Evolutionary conservation across 2,797 vertebrate species (phyloP).

Genomic region (Sebastes hubbsi): DNA sequence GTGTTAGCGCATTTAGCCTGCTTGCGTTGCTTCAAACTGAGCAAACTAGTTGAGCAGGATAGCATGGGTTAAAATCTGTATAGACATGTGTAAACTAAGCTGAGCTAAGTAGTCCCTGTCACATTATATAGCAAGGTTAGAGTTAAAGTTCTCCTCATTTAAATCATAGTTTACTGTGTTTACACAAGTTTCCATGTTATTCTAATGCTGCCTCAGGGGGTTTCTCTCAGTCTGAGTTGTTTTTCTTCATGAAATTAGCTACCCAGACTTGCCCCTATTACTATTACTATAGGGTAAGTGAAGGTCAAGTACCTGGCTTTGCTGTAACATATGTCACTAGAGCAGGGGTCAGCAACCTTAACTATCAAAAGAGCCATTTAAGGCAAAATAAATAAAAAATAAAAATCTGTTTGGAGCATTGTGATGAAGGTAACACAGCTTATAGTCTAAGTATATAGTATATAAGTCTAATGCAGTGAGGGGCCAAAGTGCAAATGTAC

Average conservation of each 20-base stretch:
- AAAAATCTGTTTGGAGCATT: too few relatives aligned
- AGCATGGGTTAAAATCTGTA: neutral
- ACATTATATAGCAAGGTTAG: neutral
- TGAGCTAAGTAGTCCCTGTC: neutral
- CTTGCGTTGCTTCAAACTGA: neutral
- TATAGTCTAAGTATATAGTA: too few relatives aligned
- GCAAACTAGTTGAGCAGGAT: slow-evolving; percentile 12
- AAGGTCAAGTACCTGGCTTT: slow-evolving; percentile 40
- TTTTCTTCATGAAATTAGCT: neutral
- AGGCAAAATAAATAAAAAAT: too few relatives aligned
- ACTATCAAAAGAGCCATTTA: too few relatives aligned
- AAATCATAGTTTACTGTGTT: neutral
- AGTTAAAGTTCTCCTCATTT: neutral
- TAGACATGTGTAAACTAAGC: neutral
- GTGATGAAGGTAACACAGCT: too few relatives aligned
- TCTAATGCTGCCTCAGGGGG: neutral
- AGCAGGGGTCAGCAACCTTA: too few relatives aligned
- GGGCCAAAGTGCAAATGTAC: too few relatives aligned
- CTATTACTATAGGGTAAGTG: neutral
- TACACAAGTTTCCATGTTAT: neutral
- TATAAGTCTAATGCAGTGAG: too few relatives aligned
- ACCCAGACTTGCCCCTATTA: neutral
- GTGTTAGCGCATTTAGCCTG: slow-evolving; percentile 51
- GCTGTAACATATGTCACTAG: slow-evolving; percentile 1
- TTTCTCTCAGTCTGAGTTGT: neutral